These are phyloP conservation scores for Muscina levida DNA, from an alignment of 2,888 invertebrate genomes.

Conservation along the genomic window DNA sequence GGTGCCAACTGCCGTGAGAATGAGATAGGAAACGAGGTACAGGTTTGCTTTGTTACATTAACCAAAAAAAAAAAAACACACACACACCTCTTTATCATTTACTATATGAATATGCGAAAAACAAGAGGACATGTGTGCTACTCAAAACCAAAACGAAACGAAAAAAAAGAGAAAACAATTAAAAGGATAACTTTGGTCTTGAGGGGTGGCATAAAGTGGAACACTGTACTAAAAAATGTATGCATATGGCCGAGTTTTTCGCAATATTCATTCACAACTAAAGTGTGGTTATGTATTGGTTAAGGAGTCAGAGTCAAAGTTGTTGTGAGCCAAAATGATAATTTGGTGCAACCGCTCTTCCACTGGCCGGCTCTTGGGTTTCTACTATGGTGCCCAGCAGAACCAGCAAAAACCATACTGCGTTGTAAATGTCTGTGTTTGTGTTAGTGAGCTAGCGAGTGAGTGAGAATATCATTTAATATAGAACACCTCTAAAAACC, in stretches of 20 bases:
- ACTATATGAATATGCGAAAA: conserved; percentile 5
- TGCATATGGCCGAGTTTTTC: conserved; percentile 13
- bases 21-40: neutral
- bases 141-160: too few relatives aligned
- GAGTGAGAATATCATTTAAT: neutral
- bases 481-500: neutral
- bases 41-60: neutral
- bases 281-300: neutral
- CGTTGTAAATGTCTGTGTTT: too few relatives aligned
- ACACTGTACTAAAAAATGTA: neutral
- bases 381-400: neutral
- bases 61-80: neutral
- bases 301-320: neutral
- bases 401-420: too few relatives aligned
- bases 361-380: neutral
- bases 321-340: neutral
- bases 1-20: neutral
- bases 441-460: too few relatives aligned
- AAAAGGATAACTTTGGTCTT: conserved; percentile 1
- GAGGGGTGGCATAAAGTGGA: neutral
- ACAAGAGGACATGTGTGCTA: neutral
- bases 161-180: neutral
- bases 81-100: neutral
- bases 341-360: neutral
- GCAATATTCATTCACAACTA: neutral